Conservation (phyloP, 1,140 invertebrate species). For the Elysia chlorotica region DNA sequence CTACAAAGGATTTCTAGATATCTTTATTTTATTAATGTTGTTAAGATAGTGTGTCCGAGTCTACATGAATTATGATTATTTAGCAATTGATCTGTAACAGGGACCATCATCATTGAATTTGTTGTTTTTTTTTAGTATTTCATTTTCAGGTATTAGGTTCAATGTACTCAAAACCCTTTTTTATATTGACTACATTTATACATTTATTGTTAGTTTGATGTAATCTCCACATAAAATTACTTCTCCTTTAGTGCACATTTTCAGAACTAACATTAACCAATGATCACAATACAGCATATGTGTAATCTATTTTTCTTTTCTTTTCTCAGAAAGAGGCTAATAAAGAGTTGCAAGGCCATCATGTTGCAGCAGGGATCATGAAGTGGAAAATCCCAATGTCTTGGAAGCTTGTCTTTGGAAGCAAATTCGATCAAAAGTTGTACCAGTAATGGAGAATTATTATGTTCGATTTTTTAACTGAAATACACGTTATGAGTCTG, state of each 20-base stretch:
- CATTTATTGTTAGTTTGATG: neutral
- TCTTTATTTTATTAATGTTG: too few species aligned
- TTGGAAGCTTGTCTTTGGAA: conserved; percentile 56
- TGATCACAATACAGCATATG: neutral
- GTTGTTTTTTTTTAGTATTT: too few species aligned
- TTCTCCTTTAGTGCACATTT: too few species aligned
- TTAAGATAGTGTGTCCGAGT: too few species aligned
- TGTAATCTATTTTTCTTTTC: neutral
- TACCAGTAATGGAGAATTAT: conserved; percentile 39
- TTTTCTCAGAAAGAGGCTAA: conserved; percentile 26
- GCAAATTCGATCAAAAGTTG: conserved; percentile 45
- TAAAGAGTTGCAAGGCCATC: conserved; percentile 21
- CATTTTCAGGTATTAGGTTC: too few species aligned
- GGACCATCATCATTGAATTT: neutral
- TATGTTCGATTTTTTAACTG: too few species aligned
- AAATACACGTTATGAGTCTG: too few species aligned
- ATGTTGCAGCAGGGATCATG: conserved; percentile 17
- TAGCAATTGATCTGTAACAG: too few species aligned
- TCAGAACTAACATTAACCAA: neutral
- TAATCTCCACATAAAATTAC: neutral
- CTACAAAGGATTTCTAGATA: too few species aligned
- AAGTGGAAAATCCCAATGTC: conserved; percentile 55
- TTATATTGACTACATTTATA: too few species aligned
- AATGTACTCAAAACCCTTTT: neutral
- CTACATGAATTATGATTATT: too few species aligned